phyloP scores from a whole-genome alignment of 1,140 invertebrate genomes.

The Drosophila mayri region DNA sequence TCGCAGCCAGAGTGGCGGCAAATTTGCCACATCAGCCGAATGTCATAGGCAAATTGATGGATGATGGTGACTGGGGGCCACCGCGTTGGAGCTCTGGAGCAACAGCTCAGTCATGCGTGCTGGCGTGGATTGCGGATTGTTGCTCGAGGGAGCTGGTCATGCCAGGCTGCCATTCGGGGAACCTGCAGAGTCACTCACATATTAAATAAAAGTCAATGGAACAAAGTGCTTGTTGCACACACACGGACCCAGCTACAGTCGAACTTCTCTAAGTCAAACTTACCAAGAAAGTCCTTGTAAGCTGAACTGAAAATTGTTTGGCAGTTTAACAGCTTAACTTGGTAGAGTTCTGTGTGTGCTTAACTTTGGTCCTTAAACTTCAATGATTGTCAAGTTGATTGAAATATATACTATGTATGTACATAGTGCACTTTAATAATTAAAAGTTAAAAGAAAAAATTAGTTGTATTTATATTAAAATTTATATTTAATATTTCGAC shows the following conservation, averaged over 20 bases:
- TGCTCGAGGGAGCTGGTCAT: constrained; percentile 22
- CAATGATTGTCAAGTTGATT: background rate
- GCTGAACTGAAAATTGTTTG: constrained; percentile 12
- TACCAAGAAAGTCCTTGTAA: background rate
- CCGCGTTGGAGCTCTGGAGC: constrained; percentile 11
- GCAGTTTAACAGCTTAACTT: constrained; percentile 20
- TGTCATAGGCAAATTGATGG: constrained; percentile 63
- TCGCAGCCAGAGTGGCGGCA: constrained; percentile 16
- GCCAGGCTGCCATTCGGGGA: constrained; percentile 4
- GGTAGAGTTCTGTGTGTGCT: constrained; percentile 1
- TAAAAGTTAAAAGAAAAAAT: background rate
- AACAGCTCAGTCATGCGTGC: constrained; percentile 58
- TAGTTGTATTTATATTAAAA: too few species aligned
- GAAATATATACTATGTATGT: constrained; percentile 7
- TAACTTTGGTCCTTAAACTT: background rate
- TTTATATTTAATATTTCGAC: too few species aligned
- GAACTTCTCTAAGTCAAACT: constrained; percentile 16
- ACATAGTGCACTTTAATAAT: background rate
- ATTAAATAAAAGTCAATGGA: constrained; percentile 46
- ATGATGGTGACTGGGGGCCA: constrained; percentile 47
- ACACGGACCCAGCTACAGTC: constrained; percentile 23
- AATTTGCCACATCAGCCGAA: constrained; percentile 56
- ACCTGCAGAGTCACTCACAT: constrained; percentile 59
- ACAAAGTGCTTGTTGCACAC: constrained; percentile 62
- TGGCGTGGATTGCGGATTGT: constrained; percentile 41